phyloP scores from a whole-genome alignment of 2,797 vertebrate genomes.

The Ciconia nigra region DNA sequence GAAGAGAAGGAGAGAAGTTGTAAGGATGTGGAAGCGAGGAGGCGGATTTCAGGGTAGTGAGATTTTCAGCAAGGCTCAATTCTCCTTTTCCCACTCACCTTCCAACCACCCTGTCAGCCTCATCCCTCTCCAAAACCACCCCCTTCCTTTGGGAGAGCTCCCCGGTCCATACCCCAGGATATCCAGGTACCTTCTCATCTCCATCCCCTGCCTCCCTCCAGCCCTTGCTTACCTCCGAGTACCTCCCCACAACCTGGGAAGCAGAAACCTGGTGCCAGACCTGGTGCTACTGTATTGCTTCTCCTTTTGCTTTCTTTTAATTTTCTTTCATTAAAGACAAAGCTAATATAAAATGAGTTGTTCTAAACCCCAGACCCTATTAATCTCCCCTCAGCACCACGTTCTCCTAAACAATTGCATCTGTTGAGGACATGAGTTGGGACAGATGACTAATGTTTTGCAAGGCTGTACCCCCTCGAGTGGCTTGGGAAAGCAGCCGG shows the following conservation, averaged over 20 bases:
- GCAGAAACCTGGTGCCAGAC: neutral
- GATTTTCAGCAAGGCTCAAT: neutral
- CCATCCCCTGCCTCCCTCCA: neutral
- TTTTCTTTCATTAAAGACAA: neutral
- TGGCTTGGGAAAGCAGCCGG: neutral
- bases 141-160: neutral
- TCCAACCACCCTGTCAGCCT: neutral
- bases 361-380: neutral
- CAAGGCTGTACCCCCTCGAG: neutral
- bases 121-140: neutral
- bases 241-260: neutral
- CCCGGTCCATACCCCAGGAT: neutral
- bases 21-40: neutral
- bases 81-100: neutral
- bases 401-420: neutral
- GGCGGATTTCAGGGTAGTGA: neutral
- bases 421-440: neutral
- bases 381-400: neutral
- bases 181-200: neutral
- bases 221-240: neutral
- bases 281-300: neutral
- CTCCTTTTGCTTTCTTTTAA: neutral
- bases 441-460: neutral
- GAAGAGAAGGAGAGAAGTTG: neutral
- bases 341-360: neutral